These are phyloP conservation scores for Sitta europaea DNA, from an alignment of 2,113 vertebrate genomes.

Conservation along the genomic window DNA sequence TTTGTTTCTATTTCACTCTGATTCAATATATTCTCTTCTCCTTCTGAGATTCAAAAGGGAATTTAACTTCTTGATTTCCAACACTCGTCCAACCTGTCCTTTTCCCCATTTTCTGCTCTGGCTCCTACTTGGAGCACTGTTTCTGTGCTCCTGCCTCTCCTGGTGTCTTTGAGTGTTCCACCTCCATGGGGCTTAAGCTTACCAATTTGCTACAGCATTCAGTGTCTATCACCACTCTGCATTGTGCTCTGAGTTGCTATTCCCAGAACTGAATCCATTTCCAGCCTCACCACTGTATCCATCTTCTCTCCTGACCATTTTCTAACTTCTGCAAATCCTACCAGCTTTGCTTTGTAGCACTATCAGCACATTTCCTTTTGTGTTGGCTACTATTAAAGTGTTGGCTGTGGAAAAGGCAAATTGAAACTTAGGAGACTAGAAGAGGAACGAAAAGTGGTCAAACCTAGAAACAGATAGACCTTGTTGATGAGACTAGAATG, in stretches of 20 bases:
- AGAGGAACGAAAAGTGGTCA: not conserved
- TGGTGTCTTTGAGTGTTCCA: not conserved
- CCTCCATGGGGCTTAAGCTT: not conserved
- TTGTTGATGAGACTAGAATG: not conserved
- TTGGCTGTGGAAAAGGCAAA: not conserved
- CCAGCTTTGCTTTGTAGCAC: not conserved
- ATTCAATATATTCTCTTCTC: no score
- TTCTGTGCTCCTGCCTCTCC: not conserved
- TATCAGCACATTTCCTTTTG: accelerated
- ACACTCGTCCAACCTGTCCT: not conserved
- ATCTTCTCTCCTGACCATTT: not conserved
- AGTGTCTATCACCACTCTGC: not conserved
- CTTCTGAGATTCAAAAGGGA: no score
- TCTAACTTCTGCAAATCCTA: not conserved
- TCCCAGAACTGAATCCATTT: not conserved
- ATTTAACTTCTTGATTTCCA: no score
- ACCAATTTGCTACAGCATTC: accelerated
- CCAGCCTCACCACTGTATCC: not conserved
- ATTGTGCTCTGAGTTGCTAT: not conserved
- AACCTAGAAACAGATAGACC: not conserved
- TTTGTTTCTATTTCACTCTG: no score
- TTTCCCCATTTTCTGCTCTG: not conserved
- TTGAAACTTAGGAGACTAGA: not conserved
- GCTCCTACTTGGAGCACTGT: not conserved
- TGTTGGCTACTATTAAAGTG: not conserved